phyloP scores from a whole-genome alignment of 2,113 vertebrate species.

The Spilogale gracilis region DNA sequence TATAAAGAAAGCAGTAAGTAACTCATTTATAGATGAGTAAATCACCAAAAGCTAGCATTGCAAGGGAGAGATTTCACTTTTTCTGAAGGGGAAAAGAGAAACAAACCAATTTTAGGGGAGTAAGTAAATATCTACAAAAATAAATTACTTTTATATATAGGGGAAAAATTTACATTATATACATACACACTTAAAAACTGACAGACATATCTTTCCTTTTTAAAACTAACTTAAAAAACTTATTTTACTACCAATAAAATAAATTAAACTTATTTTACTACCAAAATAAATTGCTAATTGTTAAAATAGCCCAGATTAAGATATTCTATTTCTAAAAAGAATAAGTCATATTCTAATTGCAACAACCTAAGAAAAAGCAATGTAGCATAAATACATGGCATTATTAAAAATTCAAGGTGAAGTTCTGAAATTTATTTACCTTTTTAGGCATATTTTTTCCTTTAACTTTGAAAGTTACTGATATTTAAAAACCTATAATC shows the following conservation, averaged over 20 bases:
- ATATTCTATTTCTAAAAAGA: not conserved
- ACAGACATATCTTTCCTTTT: not conserved
- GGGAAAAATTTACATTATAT: not conserved
- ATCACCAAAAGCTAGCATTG: not conserved
- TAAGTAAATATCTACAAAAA: conserved; percentile 16
- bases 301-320: conserved; percentile 33
- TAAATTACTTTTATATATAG: not conserved
- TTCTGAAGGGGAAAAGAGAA: not conserved
- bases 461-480: not conserved
- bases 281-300: conserved; percentile 32
- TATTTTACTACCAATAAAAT: conserved; percentile 23
- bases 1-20: not conserved
- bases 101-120: conserved; percentile 7
- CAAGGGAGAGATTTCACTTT: conserved; percentile 3
- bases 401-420: conserved; percentile 34
- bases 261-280: not conserved
- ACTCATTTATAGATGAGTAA: not conserved
- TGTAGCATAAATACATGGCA: not conserved
- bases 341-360: not conserved
- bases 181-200: not conserved
- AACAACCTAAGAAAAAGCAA: conserved; percentile 48
- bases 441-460: not conserved
- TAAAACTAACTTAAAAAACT: not conserved
- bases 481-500: not conserved
- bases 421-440: not conserved